A percentile compares a stretch with the other conserved stretches of the same genome.
These are phyloP conservation scores for Bos indicus DNA, from an alignment of 2,113 vertebrate species.

Conservation along the genomic window DNA sequence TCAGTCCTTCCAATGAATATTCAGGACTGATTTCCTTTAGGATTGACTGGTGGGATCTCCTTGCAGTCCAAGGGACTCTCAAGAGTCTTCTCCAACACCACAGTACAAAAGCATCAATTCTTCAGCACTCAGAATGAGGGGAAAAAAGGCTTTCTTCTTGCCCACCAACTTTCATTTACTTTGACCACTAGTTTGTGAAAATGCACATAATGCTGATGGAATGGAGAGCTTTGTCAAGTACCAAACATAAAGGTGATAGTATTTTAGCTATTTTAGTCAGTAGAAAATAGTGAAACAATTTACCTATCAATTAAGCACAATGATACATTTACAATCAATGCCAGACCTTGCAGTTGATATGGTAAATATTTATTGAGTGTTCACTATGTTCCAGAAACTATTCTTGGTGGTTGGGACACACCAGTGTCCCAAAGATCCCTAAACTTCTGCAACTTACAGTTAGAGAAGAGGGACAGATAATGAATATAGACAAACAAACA, in stretches of 20 bases:
- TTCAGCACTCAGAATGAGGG: neutral
- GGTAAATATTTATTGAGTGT: neutral
- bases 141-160: neutral
- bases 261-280: neutral
- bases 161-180: neutral
- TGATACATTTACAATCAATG: neutral
- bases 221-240: neutral
- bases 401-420: neutral
- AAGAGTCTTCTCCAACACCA: neutral
- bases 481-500: neutral
- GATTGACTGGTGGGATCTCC: neutral
- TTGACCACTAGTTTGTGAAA: neutral
- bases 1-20: neutral
- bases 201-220: neutral
- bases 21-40: neutral
- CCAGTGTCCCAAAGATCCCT: neutral
- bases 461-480: neutral
- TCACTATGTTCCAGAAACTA: neutral
- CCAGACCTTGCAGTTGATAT: neutral
- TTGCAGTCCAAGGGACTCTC: neutral
- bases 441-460: neutral
- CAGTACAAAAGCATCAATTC: neutral
- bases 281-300: neutral
- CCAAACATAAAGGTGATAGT: neutral
- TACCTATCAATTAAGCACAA: neutral